Conservation (phyloP, 2,113 vertebrate species). For the Ciconia boyciana region DNA sequence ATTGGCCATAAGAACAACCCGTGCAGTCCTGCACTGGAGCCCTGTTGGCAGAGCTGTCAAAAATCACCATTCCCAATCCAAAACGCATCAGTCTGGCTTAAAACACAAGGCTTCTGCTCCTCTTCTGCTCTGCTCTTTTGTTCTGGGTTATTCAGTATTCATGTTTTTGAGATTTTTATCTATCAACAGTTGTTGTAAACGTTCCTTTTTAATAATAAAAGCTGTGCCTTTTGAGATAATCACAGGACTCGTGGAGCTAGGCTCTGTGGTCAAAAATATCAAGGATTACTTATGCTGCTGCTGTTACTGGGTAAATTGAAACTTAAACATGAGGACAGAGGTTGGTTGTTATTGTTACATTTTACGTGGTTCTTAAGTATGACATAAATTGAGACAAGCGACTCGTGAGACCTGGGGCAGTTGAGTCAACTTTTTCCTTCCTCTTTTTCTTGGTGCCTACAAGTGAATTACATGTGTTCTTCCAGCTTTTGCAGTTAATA, state of each 20-base stretch:
- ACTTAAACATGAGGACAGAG: not conserved
- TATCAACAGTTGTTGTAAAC: rapidly evolving
- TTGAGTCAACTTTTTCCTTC: not conserved
- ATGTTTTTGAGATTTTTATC: not conserved
- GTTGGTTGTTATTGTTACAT: not conserved
- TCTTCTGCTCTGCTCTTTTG: not conserved
- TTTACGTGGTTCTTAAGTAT: not conserved
- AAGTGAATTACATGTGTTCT: not conserved
- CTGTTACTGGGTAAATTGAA: not conserved
- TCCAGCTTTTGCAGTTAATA: not conserved
- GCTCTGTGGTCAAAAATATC: not conserved
- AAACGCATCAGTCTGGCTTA: not conserved
- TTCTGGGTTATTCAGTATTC: not conserved
- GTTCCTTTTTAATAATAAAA: not conserved
- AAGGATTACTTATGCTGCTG: not conserved
- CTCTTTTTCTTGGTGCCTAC: not conserved
- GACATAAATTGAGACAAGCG: not conserved
- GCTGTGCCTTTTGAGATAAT: not conserved
- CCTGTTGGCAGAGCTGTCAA: not conserved
- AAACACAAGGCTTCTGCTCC: not conserved
- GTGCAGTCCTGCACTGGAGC: rapidly evolving
- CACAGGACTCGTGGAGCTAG: not conserved
- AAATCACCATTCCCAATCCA: not conserved
- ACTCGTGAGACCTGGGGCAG: not conserved
- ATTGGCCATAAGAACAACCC: not conserved